These are phyloP conservation scores for Oryzias melastigma DNA, from an alignment of 2,113 vertebrate species.

Conservation along the genomic window DNA sequence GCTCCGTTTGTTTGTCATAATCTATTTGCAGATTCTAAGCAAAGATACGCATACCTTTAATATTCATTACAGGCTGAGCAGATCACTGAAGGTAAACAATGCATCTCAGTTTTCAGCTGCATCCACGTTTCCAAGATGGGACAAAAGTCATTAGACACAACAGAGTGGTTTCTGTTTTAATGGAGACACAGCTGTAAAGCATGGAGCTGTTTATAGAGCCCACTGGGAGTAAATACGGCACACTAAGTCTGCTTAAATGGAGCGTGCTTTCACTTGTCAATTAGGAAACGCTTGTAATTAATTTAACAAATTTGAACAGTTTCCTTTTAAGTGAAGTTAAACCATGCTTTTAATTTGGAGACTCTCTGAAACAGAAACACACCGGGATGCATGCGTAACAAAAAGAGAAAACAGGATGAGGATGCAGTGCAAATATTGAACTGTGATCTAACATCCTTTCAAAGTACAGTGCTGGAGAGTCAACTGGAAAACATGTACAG, in stretches of 20 bases:
- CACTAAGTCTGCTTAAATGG: slow-evolving; percentile 13
- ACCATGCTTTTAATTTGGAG: neutral
- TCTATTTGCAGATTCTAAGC: slow-evolving; percentile 90
- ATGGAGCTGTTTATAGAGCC: slow-evolving; percentile 38
- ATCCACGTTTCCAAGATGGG: slow-evolving; percentile 2
- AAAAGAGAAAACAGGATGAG: neutral
- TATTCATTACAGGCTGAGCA: slow-evolving; percentile 27
- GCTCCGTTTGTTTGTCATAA: slow-evolving; percentile 91
- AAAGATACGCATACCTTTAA: slow-evolving; percentile 35
- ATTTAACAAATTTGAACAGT: slow-evolving; percentile 1
- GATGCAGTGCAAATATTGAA: neutral
- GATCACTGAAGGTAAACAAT: slow-evolving; percentile 50
- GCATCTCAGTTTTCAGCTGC: slow-evolving; percentile 40
- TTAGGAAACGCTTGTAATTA: slow-evolving; percentile 19
- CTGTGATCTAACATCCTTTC: neutral
- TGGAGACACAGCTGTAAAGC: slow-evolving; percentile 46
- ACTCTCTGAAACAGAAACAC: neutral
- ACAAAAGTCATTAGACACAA: slow-evolving; percentile 63
- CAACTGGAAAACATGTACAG: no score
- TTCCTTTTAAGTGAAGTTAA: neutral
- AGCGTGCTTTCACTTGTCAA: slow-evolving; percentile 17
- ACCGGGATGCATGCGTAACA: neutral
- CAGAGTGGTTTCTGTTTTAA: slow-evolving; percentile 47
- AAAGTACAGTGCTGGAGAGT: no score
- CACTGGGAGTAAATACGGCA: slow-evolving; percentile 10